Percentiles rank a stretch among this genome's conserved stretches.
Evolutionary conservation across 2,888 invertebrate species (phyloP).

Genomic region (Melolontha melolontha): DNA sequence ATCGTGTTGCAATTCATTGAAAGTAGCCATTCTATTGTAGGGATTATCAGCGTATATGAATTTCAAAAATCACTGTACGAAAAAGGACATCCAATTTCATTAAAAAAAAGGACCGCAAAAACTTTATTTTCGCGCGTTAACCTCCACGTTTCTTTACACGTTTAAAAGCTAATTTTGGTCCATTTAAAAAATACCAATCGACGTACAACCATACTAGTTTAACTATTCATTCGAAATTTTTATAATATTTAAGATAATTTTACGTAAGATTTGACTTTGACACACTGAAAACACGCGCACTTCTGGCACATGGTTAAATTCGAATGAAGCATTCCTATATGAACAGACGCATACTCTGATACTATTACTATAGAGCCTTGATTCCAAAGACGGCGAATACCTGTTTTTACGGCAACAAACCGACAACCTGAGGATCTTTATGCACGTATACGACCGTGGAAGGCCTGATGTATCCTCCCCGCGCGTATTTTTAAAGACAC

Average conservation of each 20-base stretch:
- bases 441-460: conserved; percentile 3
- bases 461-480: conserved; percentile 46
- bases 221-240: neutral
- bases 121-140: conserved; percentile 4
- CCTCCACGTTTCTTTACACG: neutral
- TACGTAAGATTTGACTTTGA: neutral
- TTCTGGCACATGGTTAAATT: conserved; percentile 42
- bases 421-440: conserved; percentile 48
- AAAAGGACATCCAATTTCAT: neutral
- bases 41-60: neutral
- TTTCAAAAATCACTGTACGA: neutral
- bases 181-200: conserved; percentile 2
- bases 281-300: neutral
- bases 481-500: conserved; percentile 28
- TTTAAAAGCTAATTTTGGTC: conserved; percentile 7
- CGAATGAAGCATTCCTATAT: conserved; percentile 34
- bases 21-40: conserved; percentile 70
- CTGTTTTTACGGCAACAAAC: conserved; percentile 53
- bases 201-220: conserved; percentile 1
- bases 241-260: conserved; percentile 1
- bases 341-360: conserved; percentile 45
- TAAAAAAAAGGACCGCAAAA: neutral
- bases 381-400: conserved; percentile 54
- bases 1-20: conserved; percentile 74
- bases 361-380: conserved; percentile 35